A percentile compares a stretch with the other conserved stretches of the same genome.
Conservation (phyloP, 2,797 vertebrate species). For the Enteromius mattozi region DNA sequence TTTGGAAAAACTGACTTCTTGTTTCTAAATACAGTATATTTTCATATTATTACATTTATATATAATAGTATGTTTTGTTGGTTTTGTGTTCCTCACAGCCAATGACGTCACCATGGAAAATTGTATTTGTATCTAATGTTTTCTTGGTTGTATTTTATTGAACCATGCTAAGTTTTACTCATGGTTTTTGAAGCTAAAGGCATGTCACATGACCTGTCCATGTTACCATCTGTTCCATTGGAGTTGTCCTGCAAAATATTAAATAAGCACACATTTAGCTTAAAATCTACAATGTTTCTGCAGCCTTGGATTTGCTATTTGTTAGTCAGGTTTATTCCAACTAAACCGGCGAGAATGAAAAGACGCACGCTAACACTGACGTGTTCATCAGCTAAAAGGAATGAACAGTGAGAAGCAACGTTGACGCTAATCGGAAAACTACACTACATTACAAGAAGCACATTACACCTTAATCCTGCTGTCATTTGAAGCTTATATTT, state of each 20-base stretch:
- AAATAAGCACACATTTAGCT: neutral
- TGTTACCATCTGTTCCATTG: neutral
- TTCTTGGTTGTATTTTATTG: neutral
- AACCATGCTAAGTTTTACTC: neutral
- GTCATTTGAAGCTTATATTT: conserved; percentile 30
- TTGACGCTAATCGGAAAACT: neutral
- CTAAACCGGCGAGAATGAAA: neutral
- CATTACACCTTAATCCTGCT: conserved; percentile 33
- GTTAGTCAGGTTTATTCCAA: neutral
- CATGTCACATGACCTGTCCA: neutral
- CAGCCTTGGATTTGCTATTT: neutral
- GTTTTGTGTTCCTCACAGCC: neutral
- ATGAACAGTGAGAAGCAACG: neutral
- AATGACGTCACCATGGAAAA: neutral
- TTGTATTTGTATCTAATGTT: neutral
- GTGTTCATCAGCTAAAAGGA: neutral
- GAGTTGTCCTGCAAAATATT: neutral
- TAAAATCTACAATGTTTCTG: neutral
- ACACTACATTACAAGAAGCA: conserved; percentile 5
- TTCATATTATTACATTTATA: no score
- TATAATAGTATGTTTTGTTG: no score
- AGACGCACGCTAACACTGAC: neutral
- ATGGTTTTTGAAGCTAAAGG: neutral
- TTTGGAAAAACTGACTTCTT: neutral
- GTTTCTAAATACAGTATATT: no score